A percentile compares a stretch with the other conserved stretches of the same genome.
Evolutionary conservation across 2,888 invertebrate species (phyloP).

Genomic region (Atrina japonica): DNA sequence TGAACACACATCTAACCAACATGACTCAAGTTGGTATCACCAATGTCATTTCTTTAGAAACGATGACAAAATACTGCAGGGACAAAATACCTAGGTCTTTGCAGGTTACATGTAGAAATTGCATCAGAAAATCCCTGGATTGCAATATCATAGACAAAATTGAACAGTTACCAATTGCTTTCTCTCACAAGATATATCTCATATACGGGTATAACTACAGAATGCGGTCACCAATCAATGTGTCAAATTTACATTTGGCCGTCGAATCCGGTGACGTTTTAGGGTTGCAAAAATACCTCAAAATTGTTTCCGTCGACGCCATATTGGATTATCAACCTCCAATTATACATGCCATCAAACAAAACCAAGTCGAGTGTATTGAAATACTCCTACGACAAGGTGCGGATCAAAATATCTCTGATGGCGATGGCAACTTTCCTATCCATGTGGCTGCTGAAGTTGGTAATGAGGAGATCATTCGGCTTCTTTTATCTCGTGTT

Average conservation of each 20-base stretch:
- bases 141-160: slow-evolving; percentile 34
- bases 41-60: not conserved
- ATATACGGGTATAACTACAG: no score
- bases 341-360: slow-evolving; percentile 37
- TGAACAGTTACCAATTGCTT: slow-evolving; percentile 29
- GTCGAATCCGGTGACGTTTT: not conserved
- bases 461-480: slow-evolving; percentile 26
- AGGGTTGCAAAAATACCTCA: not conserved
- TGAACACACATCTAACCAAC: no score
- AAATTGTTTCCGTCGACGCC: not conserved
- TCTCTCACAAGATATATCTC: no score
- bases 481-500: slow-evolving; percentile 37
- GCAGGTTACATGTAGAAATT: slow-evolving; percentile 29
- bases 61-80: not conserved
- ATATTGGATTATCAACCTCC: not conserved
- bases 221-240: no score
- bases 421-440: slow-evolving; percentile 29
- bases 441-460: slow-evolving; percentile 38
- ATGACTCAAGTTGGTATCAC: no score
- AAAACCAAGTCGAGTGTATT: slow-evolving; percentile 17
- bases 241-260: slow-evolving; percentile 1
- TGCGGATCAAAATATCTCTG: slow-evolving; percentile 22
- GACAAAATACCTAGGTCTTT: slow-evolving; percentile 28
- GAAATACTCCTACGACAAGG: slow-evolving; percentile 33
- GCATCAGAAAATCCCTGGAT: slow-evolving; percentile 29